Conservation (phyloP, 2,113 vertebrate genomes). For the Notiomystis cincta region DNA sequence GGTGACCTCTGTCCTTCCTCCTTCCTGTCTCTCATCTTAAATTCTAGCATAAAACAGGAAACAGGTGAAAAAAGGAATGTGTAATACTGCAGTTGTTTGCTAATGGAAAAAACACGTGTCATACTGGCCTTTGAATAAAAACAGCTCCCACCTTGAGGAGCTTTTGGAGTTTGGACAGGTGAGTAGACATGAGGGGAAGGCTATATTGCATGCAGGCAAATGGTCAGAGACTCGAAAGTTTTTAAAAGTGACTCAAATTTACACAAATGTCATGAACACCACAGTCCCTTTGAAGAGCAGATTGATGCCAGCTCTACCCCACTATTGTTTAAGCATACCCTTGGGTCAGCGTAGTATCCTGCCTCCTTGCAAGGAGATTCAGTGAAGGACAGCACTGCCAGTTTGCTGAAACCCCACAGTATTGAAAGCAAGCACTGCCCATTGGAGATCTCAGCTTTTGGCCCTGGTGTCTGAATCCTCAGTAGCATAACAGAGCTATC, state of each 20-base stretch:
- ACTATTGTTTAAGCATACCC: not conserved
- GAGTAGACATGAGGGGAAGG: not conserved
- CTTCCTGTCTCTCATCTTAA: not conserved
- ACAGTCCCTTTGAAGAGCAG: not conserved
- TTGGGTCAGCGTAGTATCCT: not conserved
- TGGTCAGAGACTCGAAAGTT: not conserved
- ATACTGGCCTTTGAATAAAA: not conserved
- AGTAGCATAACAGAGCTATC: not conserved
- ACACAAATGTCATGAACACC: not conserved
- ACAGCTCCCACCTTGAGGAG: not conserved
- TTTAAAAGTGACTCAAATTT: not conserved
- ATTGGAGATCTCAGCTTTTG: not conserved
- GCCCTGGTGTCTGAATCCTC: not conserved
- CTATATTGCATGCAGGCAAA: not conserved
- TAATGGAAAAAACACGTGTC: not conserved
- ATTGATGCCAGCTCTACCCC: not conserved
- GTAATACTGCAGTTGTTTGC: not conserved
- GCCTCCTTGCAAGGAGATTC: not conserved
- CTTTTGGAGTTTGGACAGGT: not conserved
- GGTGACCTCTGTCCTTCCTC: not conserved
- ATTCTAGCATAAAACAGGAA: not conserved
- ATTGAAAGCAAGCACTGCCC: not conserved
- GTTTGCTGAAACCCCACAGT: not conserved
- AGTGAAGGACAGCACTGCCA: not conserved
- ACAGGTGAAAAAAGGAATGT: not conserved